phyloP scores from a whole-genome alignment of 2,113 vertebrate genomes.

The Scartelaos histophorus region DNA sequence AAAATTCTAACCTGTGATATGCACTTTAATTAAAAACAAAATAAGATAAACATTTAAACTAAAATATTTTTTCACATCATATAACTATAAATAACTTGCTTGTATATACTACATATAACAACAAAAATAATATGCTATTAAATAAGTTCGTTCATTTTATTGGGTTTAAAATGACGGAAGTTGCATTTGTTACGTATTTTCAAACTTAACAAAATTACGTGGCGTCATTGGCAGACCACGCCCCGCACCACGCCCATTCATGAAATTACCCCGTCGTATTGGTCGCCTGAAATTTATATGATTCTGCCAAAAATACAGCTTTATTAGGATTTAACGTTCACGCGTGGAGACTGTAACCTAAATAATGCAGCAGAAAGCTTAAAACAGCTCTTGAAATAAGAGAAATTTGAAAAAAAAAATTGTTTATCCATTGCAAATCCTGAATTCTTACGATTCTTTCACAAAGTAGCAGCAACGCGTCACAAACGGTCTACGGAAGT shows the following conservation, averaged over 20 bases:
- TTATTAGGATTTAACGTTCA: background rate
- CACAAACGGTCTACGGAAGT: constrained; percentile 9
- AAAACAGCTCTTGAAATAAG: background rate
- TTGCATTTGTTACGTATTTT: too few relatives aligned
- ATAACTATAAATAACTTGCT: background rate
- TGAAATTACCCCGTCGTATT: background rate
- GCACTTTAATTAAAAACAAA: constrained; percentile 8
- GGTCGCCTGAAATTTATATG: background rate
- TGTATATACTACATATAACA: background rate
- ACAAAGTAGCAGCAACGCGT: background rate
- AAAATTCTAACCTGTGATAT: too few relatives aligned
- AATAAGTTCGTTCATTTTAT: constrained; percentile 9
- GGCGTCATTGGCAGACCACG: background rate
- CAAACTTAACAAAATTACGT: background rate
- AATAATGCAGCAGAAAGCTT: background rate
- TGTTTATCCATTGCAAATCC: background rate
- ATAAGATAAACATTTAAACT: background rate
- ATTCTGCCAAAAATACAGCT: background rate
- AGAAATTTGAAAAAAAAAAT: background rate
- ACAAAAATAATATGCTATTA: too few relatives aligned
- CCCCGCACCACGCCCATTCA: constrained; percentile 19
- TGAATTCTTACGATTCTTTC: background rate
- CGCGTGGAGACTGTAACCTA: background rate
- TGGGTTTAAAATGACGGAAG: background rate
- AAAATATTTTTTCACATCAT: background rate